Conservation (phyloP, 2,888 invertebrate species). For the Aleiodes testaceus region DNA sequence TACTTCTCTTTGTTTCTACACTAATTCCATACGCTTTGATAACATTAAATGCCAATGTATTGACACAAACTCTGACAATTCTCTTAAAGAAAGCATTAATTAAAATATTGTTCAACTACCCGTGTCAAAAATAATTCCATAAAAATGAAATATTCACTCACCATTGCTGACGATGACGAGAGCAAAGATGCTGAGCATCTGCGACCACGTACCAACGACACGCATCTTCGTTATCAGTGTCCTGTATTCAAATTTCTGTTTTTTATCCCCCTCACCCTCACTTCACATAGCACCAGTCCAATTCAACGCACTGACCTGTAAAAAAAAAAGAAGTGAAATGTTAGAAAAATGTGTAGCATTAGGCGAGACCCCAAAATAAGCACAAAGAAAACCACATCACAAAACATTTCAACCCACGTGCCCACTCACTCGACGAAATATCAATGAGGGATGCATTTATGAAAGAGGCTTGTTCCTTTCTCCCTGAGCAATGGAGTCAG, state of each 20-base stretch:
- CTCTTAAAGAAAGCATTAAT: no score
- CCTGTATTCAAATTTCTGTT: conserved; percentile 46
- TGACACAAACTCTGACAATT: no score
- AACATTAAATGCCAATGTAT: no score
- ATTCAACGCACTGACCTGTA: conserved; percentile 40
- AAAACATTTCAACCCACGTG: conserved; percentile 13
- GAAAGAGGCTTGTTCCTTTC: conserved; percentile 1
- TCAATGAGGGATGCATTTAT: conserved; percentile 23
- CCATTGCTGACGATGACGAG: conserved; percentile 65
- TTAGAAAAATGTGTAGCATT: not conserved
- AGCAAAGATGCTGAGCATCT: conserved; percentile 65
- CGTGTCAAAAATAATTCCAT: no score
- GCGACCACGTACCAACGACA: conserved; percentile 61
- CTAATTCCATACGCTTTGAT: not conserved
- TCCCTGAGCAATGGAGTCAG: not conserved
- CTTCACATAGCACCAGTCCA: conserved; percentile 64
- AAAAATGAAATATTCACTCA: conserved; percentile 53
- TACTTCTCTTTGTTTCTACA: not conserved
- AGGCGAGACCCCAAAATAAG: not conserved
- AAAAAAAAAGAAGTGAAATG: conserved; percentile 11
- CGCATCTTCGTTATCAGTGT: conserved; percentile 60
- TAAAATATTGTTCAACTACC: no score
- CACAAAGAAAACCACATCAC: not conserved
- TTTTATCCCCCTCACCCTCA: conserved; percentile 55
- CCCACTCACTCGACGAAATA: conserved; percentile 8